Conservation (phyloP, 1,140 invertebrate genomes). For the Drosophila punjabiensis region DNA sequence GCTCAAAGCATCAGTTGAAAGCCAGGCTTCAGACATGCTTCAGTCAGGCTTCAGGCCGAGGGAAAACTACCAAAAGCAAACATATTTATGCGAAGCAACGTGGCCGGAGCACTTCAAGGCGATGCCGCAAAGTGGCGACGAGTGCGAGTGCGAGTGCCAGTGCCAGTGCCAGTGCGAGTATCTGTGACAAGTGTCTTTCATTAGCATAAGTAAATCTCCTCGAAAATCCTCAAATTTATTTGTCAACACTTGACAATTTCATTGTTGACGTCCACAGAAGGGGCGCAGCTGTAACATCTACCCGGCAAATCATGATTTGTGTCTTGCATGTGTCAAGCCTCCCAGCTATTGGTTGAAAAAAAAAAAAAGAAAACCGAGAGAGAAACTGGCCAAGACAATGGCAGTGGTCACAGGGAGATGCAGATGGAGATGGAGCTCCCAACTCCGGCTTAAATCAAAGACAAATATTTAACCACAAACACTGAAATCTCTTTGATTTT, state of each 20-base stretch:
- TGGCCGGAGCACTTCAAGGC: slow-evolving; percentile 70
- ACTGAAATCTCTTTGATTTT: slow-evolving; percentile 32
- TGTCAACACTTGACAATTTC: slow-evolving; percentile 85
- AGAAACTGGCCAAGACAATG: slow-evolving; percentile 60
- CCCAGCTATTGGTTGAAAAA: slow-evolving; percentile 36
- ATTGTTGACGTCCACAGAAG: slow-evolving; percentile 71
- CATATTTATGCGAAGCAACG: slow-evolving; percentile 77
- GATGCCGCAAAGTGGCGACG: slow-evolving; percentile 58
- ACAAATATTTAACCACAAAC: slow-evolving; percentile 70
- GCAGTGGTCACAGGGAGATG: slow-evolving; percentile 45
- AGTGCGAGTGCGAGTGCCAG: slow-evolving; percentile 4
- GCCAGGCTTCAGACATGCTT: slow-evolving; percentile 8
- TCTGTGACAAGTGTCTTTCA: slow-evolving; percentile 83
- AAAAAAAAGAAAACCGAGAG: slow-evolving; percentile 6
- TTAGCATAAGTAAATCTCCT: slow-evolving; percentile 84
- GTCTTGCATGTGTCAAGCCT: slow-evolving; percentile 66
- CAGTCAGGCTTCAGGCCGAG: neutral
- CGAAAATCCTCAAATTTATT: slow-evolving; percentile 84
- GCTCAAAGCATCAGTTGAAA: slow-evolving; percentile 39
- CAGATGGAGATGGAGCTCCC: slow-evolving; percentile 31
- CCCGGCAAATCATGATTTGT: slow-evolving; percentile 78
- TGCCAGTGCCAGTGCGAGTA: slow-evolving; percentile 33
- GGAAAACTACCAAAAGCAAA: slow-evolving; percentile 31
- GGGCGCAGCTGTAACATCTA: slow-evolving; percentile 59
- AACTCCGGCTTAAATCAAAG: slow-evolving; percentile 78